Conservation (phyloP, 2,888 invertebrate genomes). For the Neoaliturus tenellus region DNA sequence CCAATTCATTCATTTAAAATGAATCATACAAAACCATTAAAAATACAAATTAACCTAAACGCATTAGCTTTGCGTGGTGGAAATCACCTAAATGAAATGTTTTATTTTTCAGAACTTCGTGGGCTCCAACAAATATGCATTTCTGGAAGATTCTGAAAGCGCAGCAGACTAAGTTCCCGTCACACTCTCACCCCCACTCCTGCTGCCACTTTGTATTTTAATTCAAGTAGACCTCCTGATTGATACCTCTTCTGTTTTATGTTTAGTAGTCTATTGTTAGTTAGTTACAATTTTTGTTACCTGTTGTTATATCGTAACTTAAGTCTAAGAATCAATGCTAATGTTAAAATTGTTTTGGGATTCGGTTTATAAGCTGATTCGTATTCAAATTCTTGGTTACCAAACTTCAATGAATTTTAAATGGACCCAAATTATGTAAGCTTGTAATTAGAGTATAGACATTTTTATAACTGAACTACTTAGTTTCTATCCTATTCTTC, state of each 20-base stretch:
- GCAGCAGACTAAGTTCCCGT: constrained; percentile 48
- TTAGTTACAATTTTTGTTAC: constrained; percentile 26
- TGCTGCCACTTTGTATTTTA: constrained; percentile 33
- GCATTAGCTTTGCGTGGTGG: no score
- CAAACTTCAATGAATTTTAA: neutral
- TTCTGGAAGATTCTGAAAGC: constrained; percentile 55
- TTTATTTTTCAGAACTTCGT: constrained; percentile 56
- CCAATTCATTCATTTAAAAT: no score
- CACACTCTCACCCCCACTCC: neutral
- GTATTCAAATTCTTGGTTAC: neutral
- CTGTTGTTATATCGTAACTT: constrained; percentile 15
- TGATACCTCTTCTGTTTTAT: neutral
- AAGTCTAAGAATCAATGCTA: neutral
- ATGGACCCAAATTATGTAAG: constrained; percentile 1
- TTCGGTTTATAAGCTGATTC: neutral
- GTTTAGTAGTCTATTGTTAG: constrained; percentile 17
- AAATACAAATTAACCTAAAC: no score
- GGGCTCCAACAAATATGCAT: constrained; percentile 58
- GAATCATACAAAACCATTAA: no score
- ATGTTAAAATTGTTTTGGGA: neutral
- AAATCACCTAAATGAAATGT: no score
- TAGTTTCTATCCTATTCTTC: constrained; percentile 18
- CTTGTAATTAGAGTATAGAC: constrained; percentile 2
- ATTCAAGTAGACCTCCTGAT: neutral
- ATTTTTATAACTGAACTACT: constrained; percentile 12